Evolutionary conservation across 2,113 vertebrate species (phyloP), one percentile per base, ranked within the genome.

Genomic region (Pteruthius melanotis): DNA sequence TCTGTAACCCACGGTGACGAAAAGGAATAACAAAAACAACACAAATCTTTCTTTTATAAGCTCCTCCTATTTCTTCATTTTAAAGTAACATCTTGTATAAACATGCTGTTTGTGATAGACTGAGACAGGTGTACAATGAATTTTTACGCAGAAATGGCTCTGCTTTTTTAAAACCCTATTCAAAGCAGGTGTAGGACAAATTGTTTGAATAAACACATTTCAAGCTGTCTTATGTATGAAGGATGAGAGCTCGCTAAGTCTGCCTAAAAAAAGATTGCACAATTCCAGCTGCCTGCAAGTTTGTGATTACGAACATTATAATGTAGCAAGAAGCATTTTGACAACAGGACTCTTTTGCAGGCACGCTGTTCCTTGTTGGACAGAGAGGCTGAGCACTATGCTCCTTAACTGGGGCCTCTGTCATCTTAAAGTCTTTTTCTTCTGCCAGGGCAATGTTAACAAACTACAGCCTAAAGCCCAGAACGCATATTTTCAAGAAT

Each of bases 21-120:
- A 75, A 84, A 74, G 37, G 50, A 91, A 15, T 47, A 89, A 91
- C 18, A 90, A 66, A 91, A 84, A 6, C 69, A 75, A 84, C 13
- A 12, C 31, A 69, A 75, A 65, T 23, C 40, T 40, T 88, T 53
- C 53, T 74, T 17, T 52, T 6, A 0, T 24, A 57, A 45, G 49
- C 83, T 95, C 87, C 89, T 94, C 81, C 89, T 80, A 17, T 45
- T 87, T 72, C 49, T 87, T 89, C 14, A 56, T 74, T 93, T 89
- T 79, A 89, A 82, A 92, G 61, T 30, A 71, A 68, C 30, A 26
- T 71, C 64, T 77, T 86, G 23, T 44, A 75, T 69, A 93, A 94
- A 59, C 26, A 39, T 17, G 12, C 6, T 57, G 66, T 71, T 50
- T 42, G 12, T 68, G 26, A 37, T 2, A 59, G 68, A 76, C 9